Percentiles rank a stretch among this genome's conserved stretches.
These are phyloP conservation scores for Bradypodion ventrale DNA, from an alignment of 2,797 vertebrate genomes.

Conservation along the genomic window DNA sequence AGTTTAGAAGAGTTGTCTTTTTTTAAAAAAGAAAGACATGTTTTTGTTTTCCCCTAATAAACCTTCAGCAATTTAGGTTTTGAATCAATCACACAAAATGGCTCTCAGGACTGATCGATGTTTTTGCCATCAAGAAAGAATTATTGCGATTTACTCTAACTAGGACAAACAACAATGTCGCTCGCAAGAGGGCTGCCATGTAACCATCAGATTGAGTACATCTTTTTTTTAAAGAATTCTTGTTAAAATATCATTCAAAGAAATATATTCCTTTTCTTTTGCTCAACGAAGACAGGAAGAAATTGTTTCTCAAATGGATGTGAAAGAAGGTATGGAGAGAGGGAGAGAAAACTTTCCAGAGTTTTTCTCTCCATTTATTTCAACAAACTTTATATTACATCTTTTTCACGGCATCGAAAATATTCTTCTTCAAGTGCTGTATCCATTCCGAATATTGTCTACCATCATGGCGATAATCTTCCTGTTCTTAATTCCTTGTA, in stretches of 20 bases:
- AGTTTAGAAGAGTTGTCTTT: constrained; percentile 48
- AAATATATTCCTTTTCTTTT: not conserved
- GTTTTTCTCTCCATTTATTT: too few species aligned
- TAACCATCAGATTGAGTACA: constrained; percentile 33
- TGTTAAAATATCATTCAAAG: not conserved
- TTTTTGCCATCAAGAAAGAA: constrained; percentile 55
- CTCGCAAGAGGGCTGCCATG: constrained; percentile 29
- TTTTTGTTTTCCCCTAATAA: not conserved
- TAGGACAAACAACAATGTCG: constrained; percentile 33
- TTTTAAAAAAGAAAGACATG: not conserved
- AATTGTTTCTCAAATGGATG: not conserved
- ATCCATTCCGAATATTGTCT: too few species aligned
- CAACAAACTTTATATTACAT: not conserved
- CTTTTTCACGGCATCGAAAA: not conserved
- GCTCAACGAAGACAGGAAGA: not conserved
- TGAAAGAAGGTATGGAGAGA: too few species aligned
- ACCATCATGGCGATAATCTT: too few species aligned
- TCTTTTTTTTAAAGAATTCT: constrained; percentile 13
- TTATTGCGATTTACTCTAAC: constrained; percentile 44
- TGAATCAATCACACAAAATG: constrained; percentile 59
- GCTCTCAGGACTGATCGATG: constrained; percentile 59
- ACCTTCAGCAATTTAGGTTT: constrained; percentile 33
- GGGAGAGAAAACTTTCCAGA: too few species aligned
- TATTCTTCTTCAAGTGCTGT: too few species aligned
- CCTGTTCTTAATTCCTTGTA: too few species aligned